Evolutionary conservation across 2,797 vertebrate genomes (phyloP).

Genomic region (Bucorvus abyssinicus): DNA sequence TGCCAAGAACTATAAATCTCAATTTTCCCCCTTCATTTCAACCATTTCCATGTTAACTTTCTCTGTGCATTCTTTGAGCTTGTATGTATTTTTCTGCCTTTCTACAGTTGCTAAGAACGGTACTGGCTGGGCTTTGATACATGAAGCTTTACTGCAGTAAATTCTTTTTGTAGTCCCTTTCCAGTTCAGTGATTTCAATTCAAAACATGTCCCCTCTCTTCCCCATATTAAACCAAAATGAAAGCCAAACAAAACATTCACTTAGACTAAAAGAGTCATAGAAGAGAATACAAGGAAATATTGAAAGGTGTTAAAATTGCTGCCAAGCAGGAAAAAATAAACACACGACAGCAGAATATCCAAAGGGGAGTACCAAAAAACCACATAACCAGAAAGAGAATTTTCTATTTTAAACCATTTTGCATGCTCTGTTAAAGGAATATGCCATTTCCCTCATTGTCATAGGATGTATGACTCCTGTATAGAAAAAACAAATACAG

Average conservation of each 20-base stretch:
- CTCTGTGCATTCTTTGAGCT: background rate
- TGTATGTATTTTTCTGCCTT: background rate
- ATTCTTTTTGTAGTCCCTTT: background rate
- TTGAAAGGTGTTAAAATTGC: background rate
- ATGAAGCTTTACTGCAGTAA: background rate
- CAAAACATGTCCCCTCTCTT: background rate
- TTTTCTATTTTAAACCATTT: background rate
- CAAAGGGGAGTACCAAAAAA: background rate
- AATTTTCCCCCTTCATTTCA: background rate
- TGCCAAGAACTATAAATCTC: background rate
- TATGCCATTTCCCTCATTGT: background rate
- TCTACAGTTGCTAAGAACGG: background rate
- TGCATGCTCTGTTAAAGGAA: background rate
- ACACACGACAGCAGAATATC: background rate
- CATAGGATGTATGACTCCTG: background rate
- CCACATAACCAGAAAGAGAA: background rate
- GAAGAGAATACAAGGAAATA: background rate
- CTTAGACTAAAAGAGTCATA: background rate
- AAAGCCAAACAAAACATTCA: conserved; percentile 24
- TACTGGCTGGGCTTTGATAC: background rate
- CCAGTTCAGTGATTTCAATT: conserved; percentile 13
- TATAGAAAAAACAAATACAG: background rate
- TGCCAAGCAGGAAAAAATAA: background rate
- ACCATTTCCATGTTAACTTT: background rate
- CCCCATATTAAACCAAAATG: background rate